Evolutionary conservation across 2,888 invertebrate species (phyloP), one percentile per base, ranked within the genome.

Genomic region (Bugulina stolonifera): DNA sequence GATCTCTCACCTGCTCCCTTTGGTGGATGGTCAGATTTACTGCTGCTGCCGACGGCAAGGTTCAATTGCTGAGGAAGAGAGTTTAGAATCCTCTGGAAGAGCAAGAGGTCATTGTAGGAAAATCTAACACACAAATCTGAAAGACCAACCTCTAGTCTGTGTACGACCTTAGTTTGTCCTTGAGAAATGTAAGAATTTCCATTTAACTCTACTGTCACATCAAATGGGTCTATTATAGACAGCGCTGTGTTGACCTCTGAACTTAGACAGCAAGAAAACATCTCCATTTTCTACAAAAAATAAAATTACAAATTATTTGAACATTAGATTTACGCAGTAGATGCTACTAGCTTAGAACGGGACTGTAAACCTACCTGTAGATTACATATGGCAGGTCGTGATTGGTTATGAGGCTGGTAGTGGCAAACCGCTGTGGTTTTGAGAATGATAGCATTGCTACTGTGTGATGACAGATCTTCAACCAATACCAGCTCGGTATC

Each of bases 401-500:
- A 89, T 27, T 86, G 85, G 76, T 89, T 88, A 75, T 89, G 85
- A 0, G 89, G 88, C 55, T 91, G 89, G 82, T 92, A 94, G 0
- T 91, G 90, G 71, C 95, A 85, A 23, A 94, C 92, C 0, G 94
- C 93, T 10, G 95, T 95, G 77, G 93, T 92, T 90, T 91, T 85
- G 23, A 96, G 87, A 80, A 98, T 95, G 18, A 98, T 92, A 0
- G 97, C 95, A 83, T 94, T 94, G 0, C 95, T 93, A 82, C 97
- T 94, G 87, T 89, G 89, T 23, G 91, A 88, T 0, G 93, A 90
- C 0, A 92, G 90, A 82, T 96, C 91, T 83, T 98, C 97, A 0
- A 98, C 91, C 52, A 97, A 88, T 43, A 98, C 93, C 73, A 98
- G 87, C 86, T 99, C 96, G 1, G 95, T 96, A 85, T 97, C 94